phyloP scores from a whole-genome alignment of 2,888 invertebrate species.

The Oscheius sp. region DNA sequence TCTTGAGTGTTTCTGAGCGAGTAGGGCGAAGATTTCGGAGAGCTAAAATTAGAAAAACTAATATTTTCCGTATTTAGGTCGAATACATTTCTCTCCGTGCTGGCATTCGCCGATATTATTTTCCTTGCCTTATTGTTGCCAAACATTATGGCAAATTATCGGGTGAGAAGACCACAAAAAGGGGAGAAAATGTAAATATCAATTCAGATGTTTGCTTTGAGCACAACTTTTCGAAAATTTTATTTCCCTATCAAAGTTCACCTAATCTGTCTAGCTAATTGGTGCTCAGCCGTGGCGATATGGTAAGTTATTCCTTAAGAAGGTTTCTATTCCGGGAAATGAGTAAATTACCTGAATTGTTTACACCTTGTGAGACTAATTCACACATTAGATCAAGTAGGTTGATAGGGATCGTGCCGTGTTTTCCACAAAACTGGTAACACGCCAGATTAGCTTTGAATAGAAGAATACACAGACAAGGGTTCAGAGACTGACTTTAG shows the following conservation, averaged over 20 bases:
- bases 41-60: neutral
- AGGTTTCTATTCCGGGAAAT: too few species aligned
- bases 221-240: constrained; percentile 63
- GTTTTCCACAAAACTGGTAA: too few species aligned
- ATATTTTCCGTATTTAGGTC: too few species aligned
- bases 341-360: too few species aligned
- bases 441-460: too few species aligned
- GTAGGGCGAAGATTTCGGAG: neutral
- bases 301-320: too few species aligned
- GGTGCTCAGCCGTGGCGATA: constrained; percentile 69
- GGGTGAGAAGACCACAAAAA: constrained; percentile 17
- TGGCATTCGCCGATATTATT: constrained; percentile 67
- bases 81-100: constrained; percentile 64
- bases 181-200: neutral
- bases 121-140: constrained; percentile 65
- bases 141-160: constrained; percentile 66
- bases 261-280: constrained; percentile 66
- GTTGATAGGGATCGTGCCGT: too few species aligned
- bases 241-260: constrained; percentile 59
- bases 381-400: too few species aligned
- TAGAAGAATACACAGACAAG: too few species aligned
- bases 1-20: neutral
- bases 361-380: too few species aligned
- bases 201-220: constrained; percentile 53
- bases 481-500: constrained; percentile 39